These are phyloP conservation scores for Todiramphus saurophagus DNA, from an alignment of 2,113 vertebrate species.

Conservation along the genomic window DNA sequence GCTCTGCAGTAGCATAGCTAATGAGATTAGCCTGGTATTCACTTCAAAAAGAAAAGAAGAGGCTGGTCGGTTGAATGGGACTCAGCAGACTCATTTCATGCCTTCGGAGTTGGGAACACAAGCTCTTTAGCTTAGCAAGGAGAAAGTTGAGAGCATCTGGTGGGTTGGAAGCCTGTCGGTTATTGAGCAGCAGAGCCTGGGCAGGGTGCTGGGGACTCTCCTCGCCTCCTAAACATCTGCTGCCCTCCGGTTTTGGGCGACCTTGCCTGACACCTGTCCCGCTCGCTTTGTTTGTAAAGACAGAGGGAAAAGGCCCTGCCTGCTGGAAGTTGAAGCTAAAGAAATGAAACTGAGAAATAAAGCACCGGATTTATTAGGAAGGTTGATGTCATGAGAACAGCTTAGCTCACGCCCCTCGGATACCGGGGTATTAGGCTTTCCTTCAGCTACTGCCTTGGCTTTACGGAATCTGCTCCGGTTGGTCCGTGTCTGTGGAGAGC, in stretches of 20 bases:
- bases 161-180: rapidly evolving
- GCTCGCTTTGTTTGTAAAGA: background rate
- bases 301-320: rapidly evolving
- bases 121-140: background rate
- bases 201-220: background rate
- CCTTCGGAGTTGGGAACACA: background rate
- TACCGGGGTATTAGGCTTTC: background rate
- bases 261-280: background rate
- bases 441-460: background rate
- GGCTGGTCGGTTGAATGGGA: background rate
- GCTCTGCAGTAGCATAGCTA: background rate
- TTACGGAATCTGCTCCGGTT: background rate
- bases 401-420: background rate
- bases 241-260: background rate
- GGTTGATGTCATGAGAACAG: background rate
- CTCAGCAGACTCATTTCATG: background rate
- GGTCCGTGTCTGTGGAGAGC: background rate
- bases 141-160: conserved; percentile 38
- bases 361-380: background rate
- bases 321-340: background rate
- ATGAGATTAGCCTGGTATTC: conserved; percentile 32
- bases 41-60: background rate
- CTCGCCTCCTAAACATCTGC: background rate
- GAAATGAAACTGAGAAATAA: background rate
- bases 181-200: background rate